A percentile compares a stretch with the other conserved stretches of the same genome.
phyloP scores from a whole-genome alignment of 2,888 invertebrate species.

The Habrosyne pyritoides region DNA sequence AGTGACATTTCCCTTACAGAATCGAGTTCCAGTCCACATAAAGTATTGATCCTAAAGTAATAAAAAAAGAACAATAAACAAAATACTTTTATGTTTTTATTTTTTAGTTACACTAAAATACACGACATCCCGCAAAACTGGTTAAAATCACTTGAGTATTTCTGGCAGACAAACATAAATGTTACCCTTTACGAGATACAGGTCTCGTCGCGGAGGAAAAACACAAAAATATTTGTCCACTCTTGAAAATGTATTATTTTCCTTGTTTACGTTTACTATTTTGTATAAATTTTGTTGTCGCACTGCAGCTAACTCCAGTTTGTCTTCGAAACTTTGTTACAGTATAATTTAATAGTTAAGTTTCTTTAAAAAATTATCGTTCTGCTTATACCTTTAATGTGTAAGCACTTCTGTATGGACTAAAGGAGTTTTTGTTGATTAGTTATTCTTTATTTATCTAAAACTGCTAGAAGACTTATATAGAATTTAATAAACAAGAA shows the following conservation, averaged over 20 bases:
- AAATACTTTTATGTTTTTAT: too few relatives aligned
- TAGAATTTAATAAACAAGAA: too few relatives aligned
- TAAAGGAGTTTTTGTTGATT: background rate
- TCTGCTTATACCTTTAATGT: background rate
- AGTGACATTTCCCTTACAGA: too few relatives aligned
- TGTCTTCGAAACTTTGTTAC: background rate
- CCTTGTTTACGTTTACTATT: conserved; percentile 18
- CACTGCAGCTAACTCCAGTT: conserved; percentile 27
- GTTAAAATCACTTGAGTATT: conserved; percentile 8
- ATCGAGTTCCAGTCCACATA: too few relatives aligned
- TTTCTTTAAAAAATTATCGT: background rate
- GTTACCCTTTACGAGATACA: conserved; percentile 18
- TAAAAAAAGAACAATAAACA: too few relatives aligned
- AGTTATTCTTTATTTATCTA: too few relatives aligned
- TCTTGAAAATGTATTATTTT: conserved; percentile 12
- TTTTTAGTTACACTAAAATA: too few relatives aligned
- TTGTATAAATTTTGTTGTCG: conserved; percentile 24
- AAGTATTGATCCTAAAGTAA: too few relatives aligned
- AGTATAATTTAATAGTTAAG: conserved; percentile 2
- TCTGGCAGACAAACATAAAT: conserved; percentile 15
- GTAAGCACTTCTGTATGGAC: background rate
- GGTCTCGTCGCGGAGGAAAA: conserved; percentile 18
- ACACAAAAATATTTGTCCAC: conserved; percentile 25
- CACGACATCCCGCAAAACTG: too few relatives aligned
- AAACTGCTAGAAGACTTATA: too few relatives aligned